Evolutionary conservation across 2,797 vertebrate genomes (phyloP), one percentile per base, ranked within the genome.

Genomic region (Serranus cabrilla): DNA sequence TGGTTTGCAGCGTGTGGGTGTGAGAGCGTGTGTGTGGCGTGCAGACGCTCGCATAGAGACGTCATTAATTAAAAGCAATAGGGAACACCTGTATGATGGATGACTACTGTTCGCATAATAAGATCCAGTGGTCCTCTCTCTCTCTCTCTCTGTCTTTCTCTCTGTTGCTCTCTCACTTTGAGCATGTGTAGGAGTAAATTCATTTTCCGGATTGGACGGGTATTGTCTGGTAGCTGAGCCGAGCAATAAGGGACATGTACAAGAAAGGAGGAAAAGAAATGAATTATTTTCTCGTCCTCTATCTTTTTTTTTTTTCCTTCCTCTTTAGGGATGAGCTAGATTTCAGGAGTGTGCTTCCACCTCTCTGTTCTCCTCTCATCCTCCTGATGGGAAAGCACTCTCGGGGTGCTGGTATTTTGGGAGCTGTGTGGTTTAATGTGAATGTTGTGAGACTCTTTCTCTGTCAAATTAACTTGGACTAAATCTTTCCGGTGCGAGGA

Each of bases 21-120:
- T 74, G 65, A 17, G 9, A 13, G 80, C 69, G 65, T 77, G 79
- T 69, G 79, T 71, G 86, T 68, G 81, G 82, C 21, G 73, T 43
- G 76, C 50, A 54, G 59, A 81, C 60, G 56, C 78, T 72, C 45
- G 59, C 78, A 76, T 74, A 61, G 73, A 88, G 83, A 77, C 74
- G 71, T 75, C 89, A 89, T 94, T 94, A 94, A 93, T 95, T 92
- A 92, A 92, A 93, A 89, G 87, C 79, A 91, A 90, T 90, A 86
- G 89, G 87, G 89, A 90, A 87, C 89, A 92, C 85, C 85, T 91
- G 86, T 81, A 84, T 93, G 90, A 93, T 86, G 88, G 91, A 94
- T 92, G 88, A 76, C 54, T 78, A 21, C 80, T 81, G 84, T 88
- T 86, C 87, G 90, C 83, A 82, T 91, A 93, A 89, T 88, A 82